Evolutionary conservation across 1,140 invertebrate species (phyloP), one percentile per base, ranked within the genome.

Genomic region (Drosophila fuyamai): DNA sequence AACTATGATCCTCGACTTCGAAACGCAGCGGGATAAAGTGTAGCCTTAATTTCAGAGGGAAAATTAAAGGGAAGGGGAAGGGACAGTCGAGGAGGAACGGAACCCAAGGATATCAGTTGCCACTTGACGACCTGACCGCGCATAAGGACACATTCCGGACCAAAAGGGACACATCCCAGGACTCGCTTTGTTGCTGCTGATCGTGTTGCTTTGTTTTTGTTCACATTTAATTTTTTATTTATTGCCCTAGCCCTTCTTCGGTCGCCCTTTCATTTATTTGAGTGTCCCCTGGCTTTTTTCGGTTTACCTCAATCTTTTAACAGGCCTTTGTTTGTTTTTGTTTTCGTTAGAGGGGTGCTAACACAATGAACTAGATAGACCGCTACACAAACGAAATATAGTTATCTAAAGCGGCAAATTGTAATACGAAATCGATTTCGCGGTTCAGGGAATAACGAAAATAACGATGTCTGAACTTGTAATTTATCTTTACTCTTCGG

Each of bases 181-280:
- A 77, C 16, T 48, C 23, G 13, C 40, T n/a, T 27, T 78, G 53
- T 59, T 46, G 63, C 47, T 59, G 54, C 62, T 60, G 79, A 63
- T 68, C 41, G 53, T 60, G 41, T 51, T 60, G 61, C 75, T 73
- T 86, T 86, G 82, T 86, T 82, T 82, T 70, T 83, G 83, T 83
- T 65, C 79, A 88, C 81, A 74, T 72, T 88, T 79, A 73, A 79
- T 82, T 67, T 79, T 47, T 88, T 79, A 82, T 88, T 88, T 86
- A 86, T 86, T 63, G 58, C 61, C 36, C 29, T 12, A 43, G 47
- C 60, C 48, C 54, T 81, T 61, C 32, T 81, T 61, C 32, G 58
- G 72, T 12, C 41, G 62, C 32, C 35, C 43, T 71, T 67, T 66
- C 65, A 53, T 51, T 81, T 59, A 50, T 81, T 35, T 61, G 41